A percentile compares a stretch with the other conserved stretches of the same genome.
phyloP scores from a whole-genome alignment of 2,888 invertebrate genomes.

The Nesidiocoris tenuis region DNA sequence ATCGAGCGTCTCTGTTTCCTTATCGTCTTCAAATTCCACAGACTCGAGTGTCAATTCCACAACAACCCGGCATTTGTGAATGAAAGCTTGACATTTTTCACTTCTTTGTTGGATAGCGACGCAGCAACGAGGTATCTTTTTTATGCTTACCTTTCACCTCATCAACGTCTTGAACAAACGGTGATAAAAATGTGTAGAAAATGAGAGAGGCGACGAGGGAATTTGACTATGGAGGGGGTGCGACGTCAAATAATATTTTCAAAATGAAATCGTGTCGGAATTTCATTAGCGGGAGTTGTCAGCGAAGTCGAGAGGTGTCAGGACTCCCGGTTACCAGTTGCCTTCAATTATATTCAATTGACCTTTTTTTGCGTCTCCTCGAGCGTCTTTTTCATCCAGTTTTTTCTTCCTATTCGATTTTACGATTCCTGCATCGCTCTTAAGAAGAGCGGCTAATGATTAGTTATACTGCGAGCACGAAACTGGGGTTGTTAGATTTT shows the following conservation, averaged over 20 bases:
- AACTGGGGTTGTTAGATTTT: too few species aligned
- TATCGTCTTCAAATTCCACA: too few species aligned
- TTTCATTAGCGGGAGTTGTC: conserved; percentile 38
- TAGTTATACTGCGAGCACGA: too few species aligned
- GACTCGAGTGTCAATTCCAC: too few species aligned
- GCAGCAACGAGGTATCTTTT: neutral
- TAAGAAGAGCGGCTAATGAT: too few species aligned
- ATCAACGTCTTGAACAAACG: neutral
- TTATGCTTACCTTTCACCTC: neutral
- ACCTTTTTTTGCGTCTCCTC: neutral
- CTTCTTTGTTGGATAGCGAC: neutral
- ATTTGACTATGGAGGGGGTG: neutral
- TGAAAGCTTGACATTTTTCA: too few species aligned
- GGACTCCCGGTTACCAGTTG: conserved; percentile 1
- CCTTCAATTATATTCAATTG: conserved; percentile 17
- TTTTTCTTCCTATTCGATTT: neutral
- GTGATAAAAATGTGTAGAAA: neutral
- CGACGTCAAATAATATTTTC: conserved; percentile 43
- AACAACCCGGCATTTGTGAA: too few species aligned
- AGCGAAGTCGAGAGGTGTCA: neutral
- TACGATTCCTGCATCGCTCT: neutral
- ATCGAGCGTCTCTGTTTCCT: too few species aligned
- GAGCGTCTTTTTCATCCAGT: neutral
- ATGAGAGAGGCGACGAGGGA: neutral
- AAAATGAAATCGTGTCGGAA: conserved; percentile 45